Evolutionary conservation across 1,140 invertebrate genomes (phyloP).

Genomic region (Apocrypta bakeri): DNA sequence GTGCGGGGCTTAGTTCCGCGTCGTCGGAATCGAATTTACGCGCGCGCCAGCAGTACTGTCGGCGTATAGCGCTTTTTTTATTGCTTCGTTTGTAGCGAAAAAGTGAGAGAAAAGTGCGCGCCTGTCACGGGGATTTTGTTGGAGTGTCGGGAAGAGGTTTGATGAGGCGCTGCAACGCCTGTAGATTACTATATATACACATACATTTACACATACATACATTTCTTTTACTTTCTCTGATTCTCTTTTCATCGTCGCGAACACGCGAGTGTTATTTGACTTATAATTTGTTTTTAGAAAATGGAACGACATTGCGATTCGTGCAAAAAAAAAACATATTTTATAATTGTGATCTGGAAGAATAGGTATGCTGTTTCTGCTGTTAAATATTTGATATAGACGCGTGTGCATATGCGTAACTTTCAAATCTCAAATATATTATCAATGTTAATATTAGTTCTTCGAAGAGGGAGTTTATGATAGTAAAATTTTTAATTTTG

Average conservation of each 20-base stretch:
- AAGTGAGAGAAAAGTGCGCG: background rate
- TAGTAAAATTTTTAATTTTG: too few species aligned
- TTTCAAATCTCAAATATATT: too few species aligned
- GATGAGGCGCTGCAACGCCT: background rate
- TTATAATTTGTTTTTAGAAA: background rate
- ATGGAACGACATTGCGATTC: background rate
- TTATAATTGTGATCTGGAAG: too few species aligned
- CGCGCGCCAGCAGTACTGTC: background rate
- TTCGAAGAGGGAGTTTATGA: too few species aligned
- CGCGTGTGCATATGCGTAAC: too few species aligned
- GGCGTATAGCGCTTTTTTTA: constrained; percentile 21
- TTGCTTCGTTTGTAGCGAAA: constrained; percentile 10
- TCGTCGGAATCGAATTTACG: constrained; percentile 40
- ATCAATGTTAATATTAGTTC: too few species aligned
- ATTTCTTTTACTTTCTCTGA: too few species aligned
- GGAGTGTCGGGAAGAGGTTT: background rate
- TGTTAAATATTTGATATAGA: too few species aligned
- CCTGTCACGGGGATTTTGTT: background rate
- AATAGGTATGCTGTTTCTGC: too few species aligned
- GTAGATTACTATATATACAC: background rate
- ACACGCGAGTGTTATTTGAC: background rate
- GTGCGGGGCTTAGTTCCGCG: background rate
- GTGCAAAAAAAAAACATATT: too few species aligned
- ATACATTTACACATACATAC: too few species aligned
- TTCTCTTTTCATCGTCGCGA: too few species aligned